phyloP scores from a whole-genome alignment of 2,797 vertebrate species.

The Hippocampus kuda region DNA sequence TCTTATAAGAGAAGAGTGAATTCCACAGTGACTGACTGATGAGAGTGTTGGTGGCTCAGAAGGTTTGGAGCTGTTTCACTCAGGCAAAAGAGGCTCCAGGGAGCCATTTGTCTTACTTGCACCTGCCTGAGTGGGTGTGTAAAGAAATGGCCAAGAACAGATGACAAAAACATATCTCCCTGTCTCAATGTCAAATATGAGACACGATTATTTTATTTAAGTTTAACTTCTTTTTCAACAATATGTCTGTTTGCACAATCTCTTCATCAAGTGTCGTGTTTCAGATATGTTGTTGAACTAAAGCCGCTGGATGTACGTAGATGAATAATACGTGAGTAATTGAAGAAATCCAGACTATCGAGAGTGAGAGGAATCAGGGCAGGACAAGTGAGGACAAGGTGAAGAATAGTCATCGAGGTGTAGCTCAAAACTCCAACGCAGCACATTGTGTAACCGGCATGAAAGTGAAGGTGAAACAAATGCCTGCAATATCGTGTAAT shows the following conservation, averaged over 20 bases:
- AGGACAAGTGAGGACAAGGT: not conserved
- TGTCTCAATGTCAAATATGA: slow-evolving; percentile 12
- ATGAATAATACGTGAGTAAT: not conserved
- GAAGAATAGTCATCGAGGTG: slow-evolving; percentile 25
- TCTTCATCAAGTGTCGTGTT: not conserved
- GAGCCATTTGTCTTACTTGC: slow-evolving; percentile 36
- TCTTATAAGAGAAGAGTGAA: not conserved
- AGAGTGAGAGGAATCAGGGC: not conserved
- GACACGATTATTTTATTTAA: slow-evolving; percentile 6
- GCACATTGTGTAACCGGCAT: slow-evolving; percentile 6
- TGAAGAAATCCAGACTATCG: not conserved
- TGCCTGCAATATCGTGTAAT: slow-evolving; percentile 47
- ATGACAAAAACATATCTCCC: slow-evolving; percentile 42
- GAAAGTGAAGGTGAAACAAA: slow-evolving; percentile 36
- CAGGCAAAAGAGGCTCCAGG: slow-evolving; percentile 21
- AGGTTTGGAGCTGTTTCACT: slow-evolving; percentile 12
- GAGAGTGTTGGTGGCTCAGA: slow-evolving; percentile 4
- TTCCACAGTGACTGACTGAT: slow-evolving; percentile 3
- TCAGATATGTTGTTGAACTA: not conserved
- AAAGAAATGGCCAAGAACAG: slow-evolving; percentile 39
- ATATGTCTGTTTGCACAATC: not conserved
- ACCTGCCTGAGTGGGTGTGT: slow-evolving; percentile 62
- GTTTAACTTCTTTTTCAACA: not conserved
- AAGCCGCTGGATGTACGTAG: not conserved
- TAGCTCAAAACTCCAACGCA: slow-evolving; percentile 12